A percentile compares a stretch with the other conserved stretches of the same genome.
Evolutionary conservation across 1,140 invertebrate genomes (phyloP).

Genomic region (Physella acuta): DNA sequence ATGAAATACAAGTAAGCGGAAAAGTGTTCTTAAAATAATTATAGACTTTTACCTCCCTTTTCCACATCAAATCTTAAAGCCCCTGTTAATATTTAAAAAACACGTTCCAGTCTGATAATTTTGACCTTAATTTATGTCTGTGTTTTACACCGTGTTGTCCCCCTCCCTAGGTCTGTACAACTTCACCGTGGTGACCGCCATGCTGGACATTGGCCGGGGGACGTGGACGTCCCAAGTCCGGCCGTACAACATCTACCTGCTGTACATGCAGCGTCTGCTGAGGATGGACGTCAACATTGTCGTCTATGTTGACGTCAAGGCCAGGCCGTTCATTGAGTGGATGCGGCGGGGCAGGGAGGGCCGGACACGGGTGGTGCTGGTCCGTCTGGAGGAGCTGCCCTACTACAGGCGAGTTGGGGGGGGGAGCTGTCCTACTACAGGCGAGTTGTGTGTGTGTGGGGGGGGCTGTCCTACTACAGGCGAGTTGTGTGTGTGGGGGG

Average conservation of each 20-base stretch:
- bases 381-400: background rate
- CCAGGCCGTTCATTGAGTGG: slow-evolving; percentile 26
- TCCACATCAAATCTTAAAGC: no score
- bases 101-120: no score
- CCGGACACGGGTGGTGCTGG: slow-evolving; percentile 12
- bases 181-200: slow-evolving; percentile 33
- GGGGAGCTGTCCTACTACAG: no score
- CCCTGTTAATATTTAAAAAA: no score
- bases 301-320: slow-evolving; percentile 28
- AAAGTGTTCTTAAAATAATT: no score
- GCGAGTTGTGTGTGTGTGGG: no score
- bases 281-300: slow-evolving; percentile 34
- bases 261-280: slow-evolving; percentile 27
- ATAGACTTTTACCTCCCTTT: no score
- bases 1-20: no score
- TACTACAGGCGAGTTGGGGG: slow-evolving; percentile 17
- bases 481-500: no score
- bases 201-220: slow-evolving; percentile 33
- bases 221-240: slow-evolving; percentile 20
- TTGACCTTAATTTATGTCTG: no score
- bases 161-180: slow-evolving; percentile 27
- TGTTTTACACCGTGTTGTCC: no score
- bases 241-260: slow-evolving; percentile 27
- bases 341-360: slow-evolving; percentile 26
- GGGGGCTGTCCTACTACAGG: no score